These are phyloP conservation scores for Syrmaticus mikado DNA, from an alignment of 2,113 vertebrate species.

Conservation along the genomic window DNA sequence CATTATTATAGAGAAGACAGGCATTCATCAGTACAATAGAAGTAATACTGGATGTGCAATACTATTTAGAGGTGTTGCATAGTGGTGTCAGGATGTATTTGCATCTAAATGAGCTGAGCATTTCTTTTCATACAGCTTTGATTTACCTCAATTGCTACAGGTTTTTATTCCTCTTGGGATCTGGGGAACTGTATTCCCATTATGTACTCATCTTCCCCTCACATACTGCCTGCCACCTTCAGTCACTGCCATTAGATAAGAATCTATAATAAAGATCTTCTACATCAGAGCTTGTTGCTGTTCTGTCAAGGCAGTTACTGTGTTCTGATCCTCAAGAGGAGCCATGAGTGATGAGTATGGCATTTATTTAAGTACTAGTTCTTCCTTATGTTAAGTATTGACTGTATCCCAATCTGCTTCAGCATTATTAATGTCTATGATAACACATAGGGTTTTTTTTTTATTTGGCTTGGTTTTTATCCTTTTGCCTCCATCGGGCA, in stretches of 20 bases:
- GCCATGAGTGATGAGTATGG: not conserved
- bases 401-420: not conserved
- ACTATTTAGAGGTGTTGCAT: not conserved
- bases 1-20: not conserved
- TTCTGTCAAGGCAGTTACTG: not conserved
- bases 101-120: constrained; percentile 43
- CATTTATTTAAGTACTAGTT: not conserved
- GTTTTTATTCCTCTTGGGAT: constrained; percentile 35
- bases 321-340: not conserved
- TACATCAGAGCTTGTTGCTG: not conserved
- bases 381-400: not conserved
- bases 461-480: not conserved
- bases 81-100: constrained; percentile 6
- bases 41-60: not conserved
- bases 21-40: not conserved
- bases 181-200: not conserved
- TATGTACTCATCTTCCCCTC: constrained; percentile 26
- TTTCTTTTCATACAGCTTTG: constrained; percentile 36
- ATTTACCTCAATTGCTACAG: constrained; percentile 39
- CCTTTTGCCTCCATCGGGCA: not conserved
- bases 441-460: not conserved
- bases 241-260: not conserved
- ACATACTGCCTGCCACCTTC: constrained; percentile 6
- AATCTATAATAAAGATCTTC: constrained; percentile 24
- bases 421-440: not conserved